Evolutionary conservation across 1,140 invertebrate genomes (phyloP), one percentile per base, ranked within the genome.

Genomic region (Sitophilus oryzae): DNA sequence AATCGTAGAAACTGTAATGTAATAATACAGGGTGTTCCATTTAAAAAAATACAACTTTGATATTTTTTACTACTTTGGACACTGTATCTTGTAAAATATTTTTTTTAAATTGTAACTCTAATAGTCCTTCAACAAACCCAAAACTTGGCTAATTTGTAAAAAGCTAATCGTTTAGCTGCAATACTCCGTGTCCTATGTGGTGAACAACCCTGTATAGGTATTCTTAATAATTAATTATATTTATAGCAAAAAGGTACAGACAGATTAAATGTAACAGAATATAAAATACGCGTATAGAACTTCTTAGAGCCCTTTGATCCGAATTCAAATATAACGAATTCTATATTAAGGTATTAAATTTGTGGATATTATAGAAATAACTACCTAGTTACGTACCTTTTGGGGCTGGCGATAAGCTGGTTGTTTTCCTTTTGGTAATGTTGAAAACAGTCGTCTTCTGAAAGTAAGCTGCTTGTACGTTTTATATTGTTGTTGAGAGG

Each of bases 401-500:
- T 25, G 59, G 60, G 58, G 56, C 58, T 56, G 68, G 63, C 53
- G 53, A 52, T 44, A 43, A 46, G 50, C 40, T 59, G 57, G 51
- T 20, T 57, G 55, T 58, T 59, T 41, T 64, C 62, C 45, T 64
- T 59, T 37, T 62, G 60, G 38, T 59, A 56, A 46, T 58, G 52
- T 44, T 56, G 47, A 48, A 61, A 58, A 42, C 54, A 52, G 36
- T 62, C 64, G 30, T 68, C 66, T 25, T 68, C 66, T 43, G 69
- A 66, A 56, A 53, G 54, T 54, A 55, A 21, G 21, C 51, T 57
- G 53, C 57, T 60, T 56, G 64, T 52, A 62, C 57, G 56, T 56
- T 69, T 71, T 52, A 70, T 62, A 63, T 69, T 72, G 67, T 70
- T 70, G 68, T 71, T 70, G 52, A 71, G 52, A 52, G 70, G 68